These are phyloP conservation scores for Habropoda laboriosa DNA, from an alignment of 1,140 invertebrate genomes.

Conservation along the genomic window DNA sequence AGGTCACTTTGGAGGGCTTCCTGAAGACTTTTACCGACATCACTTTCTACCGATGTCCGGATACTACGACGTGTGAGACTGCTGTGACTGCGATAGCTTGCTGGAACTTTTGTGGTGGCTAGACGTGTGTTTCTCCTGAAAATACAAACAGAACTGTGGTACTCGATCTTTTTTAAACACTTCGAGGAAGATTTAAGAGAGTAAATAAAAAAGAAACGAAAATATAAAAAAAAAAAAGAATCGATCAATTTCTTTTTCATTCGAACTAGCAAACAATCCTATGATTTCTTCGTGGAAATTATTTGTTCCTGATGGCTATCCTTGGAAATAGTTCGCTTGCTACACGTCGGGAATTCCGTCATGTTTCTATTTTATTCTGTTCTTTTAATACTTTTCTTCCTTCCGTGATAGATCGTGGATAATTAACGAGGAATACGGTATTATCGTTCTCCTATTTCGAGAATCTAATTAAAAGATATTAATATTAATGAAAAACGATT, in stretches of 20 bases:
- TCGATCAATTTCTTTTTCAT: neutral
- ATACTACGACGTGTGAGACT: slow-evolving; percentile 72
- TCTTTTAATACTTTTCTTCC: neutral
- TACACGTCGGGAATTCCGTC: neutral
- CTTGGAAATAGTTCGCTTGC: neutral
- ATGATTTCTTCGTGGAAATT: neutral
- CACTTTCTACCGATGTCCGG: slow-evolving; percentile 39
- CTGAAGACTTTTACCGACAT: slow-evolving; percentile 18
- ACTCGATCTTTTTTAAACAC: slow-evolving; percentile 14
- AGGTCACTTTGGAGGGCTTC: slow-evolving; percentile 12
- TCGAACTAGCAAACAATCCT: neutral
- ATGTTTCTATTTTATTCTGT: too few species aligned
- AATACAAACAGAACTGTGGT: slow-evolving; percentile 65
- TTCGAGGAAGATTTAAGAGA: neutral
- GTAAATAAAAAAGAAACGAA: too few species aligned
- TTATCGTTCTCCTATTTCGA: neutral
- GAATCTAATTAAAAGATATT: neutral
- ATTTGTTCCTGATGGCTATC: neutral
- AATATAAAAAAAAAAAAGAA: neutral
- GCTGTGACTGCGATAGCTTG: slow-evolving; percentile 69
- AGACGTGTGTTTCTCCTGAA: slow-evolving; percentile 74
- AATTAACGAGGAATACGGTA: neutral
- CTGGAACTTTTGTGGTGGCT: slow-evolving; percentile 74
- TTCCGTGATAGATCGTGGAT: neutral
- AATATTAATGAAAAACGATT: neutral